A percentile compares a stretch with the other conserved stretches of the same genome.
phyloP scores from a whole-genome alignment of 2,888 invertebrate species.

The Drosophila villosipedis region DNA sequence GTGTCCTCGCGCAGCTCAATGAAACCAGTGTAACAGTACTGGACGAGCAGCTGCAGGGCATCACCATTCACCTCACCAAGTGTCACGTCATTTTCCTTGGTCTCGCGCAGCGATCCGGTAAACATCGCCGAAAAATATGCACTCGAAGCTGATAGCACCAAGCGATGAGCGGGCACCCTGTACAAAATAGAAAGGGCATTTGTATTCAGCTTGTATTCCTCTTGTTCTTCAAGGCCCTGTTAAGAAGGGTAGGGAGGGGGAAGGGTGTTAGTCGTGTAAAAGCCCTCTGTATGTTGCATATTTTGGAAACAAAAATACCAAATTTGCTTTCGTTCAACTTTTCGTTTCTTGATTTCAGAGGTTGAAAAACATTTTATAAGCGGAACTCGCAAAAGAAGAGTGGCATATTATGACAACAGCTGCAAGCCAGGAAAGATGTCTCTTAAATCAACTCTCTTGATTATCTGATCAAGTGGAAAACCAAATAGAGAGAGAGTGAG shows the following conservation, averaged over 20 bases:
- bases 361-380: background rate
- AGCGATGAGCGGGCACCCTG: slow-evolving; percentile 92
- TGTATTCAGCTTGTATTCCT: background rate
- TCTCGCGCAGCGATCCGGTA: slow-evolving; percentile 93
- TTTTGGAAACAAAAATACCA: too few species aligned
- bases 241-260: background rate
- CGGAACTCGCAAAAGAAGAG: background rate
- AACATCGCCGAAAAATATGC: slow-evolving; percentile 99
- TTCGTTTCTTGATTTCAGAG: too few species aligned
- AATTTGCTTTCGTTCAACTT: too few species aligned
- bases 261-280: too few species aligned
- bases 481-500: slow-evolving; percentile 4
- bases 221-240: background rate
- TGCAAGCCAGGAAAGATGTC: background rate
- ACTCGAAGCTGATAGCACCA: slow-evolving; percentile 95
- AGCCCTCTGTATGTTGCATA: too few species aligned
- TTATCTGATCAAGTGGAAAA: slow-evolving; percentile 16
- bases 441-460: background rate
- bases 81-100: slow-evolving; percentile 92
- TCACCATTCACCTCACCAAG: slow-evolving; percentile 94
- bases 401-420: background rate
- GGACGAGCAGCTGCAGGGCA: slow-evolving; percentile 92
- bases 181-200: slow-evolving; percentile 17
- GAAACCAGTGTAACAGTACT: slow-evolving; percentile 94
- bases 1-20: slow-evolving; percentile 95